Percentiles rank a stretch among this genome's conserved stretches.
Conservation (phyloP, 2,888 invertebrate genomes). For the Mesorhabditis spiculigera region DNA sequence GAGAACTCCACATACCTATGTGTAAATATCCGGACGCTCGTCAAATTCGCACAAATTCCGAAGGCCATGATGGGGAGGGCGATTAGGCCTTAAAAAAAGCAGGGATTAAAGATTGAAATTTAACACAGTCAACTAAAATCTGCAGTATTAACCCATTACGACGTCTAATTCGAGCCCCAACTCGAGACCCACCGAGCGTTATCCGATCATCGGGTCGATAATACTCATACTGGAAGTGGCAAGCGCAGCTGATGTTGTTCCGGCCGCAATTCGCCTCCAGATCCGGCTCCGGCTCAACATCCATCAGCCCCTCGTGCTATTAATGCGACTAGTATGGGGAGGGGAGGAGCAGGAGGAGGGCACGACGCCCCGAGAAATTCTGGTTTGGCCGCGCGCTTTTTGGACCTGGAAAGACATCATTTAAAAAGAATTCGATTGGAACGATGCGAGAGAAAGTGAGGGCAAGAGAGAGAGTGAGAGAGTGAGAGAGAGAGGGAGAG, state of each 20-base stretch:
- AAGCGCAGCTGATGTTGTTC: conserved; percentile 39
- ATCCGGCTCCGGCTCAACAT: background rate
- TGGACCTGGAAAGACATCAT: no score
- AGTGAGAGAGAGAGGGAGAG: conserved; percentile 7
- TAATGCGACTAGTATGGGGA: conserved; percentile 7
- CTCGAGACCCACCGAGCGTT: background rate
- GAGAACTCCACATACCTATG: conserved; percentile 19
- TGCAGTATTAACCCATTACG: background rate
- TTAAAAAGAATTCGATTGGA: background rate
- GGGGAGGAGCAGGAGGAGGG: conserved; percentile 7
- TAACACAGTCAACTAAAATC: background rate
- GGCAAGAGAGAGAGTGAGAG: conserved; percentile 10
- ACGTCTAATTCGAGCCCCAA: background rate
- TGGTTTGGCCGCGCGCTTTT: no score
- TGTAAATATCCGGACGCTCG: conserved; percentile 48
- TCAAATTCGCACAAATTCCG: conserved; percentile 45
- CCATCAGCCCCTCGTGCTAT: conserved; percentile 6
- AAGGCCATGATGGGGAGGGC: conserved; percentile 46
- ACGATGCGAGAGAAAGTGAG: conserved; percentile 5
- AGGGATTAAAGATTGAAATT: background rate
- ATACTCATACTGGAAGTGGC: conserved; percentile 43
- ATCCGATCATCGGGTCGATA: conserved; percentile 42
- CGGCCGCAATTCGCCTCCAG: background rate
- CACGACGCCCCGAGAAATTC: background rate
- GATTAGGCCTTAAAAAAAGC: conserved; percentile 38